A percentile compares a stretch with the other conserved stretches of the same genome.
These are phyloP conservation scores for Passer domesticus DNA, from an alignment of 2,113 vertebrate genomes.

Conservation along the genomic window DNA sequence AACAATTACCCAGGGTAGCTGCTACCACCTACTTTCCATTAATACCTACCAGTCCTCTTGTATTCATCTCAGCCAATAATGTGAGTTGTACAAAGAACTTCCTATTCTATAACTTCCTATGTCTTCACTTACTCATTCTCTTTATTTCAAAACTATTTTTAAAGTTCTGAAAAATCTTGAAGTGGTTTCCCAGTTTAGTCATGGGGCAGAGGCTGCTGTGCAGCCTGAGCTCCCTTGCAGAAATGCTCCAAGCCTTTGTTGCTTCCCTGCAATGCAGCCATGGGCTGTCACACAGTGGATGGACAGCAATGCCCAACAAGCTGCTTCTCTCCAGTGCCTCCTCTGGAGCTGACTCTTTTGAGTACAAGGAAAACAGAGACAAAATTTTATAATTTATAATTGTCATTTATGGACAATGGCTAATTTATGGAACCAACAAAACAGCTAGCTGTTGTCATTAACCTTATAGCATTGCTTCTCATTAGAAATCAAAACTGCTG, in stretches of 20 bases:
- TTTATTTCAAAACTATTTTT: neutral
- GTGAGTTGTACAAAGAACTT: neutral
- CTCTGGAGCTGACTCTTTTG: neutral
- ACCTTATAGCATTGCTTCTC: neutral
- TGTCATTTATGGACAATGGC: neutral
- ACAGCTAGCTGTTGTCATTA: neutral
- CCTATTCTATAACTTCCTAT: no score
- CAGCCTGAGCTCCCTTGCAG: neutral
- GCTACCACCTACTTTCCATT: neutral
- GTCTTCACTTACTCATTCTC: neutral
- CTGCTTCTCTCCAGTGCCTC: neutral
- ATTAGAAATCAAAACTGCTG: neutral
- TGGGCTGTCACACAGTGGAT: neutral
- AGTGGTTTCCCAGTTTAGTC: neutral
- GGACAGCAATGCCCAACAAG: neutral
- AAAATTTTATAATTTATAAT: neutral
- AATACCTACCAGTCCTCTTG: neutral
- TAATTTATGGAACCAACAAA: neutral
- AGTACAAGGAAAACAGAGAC: neutral
- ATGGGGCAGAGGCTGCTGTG: neutral
- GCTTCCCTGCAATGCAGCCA: neutral
- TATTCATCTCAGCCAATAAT: neutral
- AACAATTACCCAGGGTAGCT: neutral
- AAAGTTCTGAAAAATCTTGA: neutral
- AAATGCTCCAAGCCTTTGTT: neutral